Base-by-base conservation (phyloP, 2,113 vertebrate genomes). In the Turdus rufiventris region DNA sequence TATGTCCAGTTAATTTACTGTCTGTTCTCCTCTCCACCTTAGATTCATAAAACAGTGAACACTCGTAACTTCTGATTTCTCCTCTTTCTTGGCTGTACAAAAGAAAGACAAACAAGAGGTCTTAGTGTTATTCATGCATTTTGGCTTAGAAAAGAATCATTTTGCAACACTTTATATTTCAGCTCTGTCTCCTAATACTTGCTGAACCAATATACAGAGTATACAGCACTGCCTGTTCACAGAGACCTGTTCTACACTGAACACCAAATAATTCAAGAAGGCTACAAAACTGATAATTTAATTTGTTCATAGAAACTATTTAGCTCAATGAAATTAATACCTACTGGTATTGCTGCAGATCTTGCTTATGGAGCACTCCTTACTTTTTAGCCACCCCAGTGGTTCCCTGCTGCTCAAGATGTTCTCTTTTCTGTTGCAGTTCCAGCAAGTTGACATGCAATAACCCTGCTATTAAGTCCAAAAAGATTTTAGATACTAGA, bases 71-170 rank as follows among this genome's bases (percentile, higher is more conserved):
- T 92, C 79, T 83, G 70, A 96, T 86, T 66, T 93, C 83, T 93
- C 89, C 70, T 65, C 90, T 72, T 91, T 97, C 97, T 89, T 94
- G 96, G 48, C 98, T 98, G 72, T 43, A 93, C 62, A 93, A 78
- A 96, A 91, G 71, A 76, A 67, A 96, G 85, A 94, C n/a, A 95
- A 83, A 78, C 29, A 85, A 92, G 36, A 93, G 33, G n/a, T 18
- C 20, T 66, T n/a, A 70, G 43, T 21, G 47, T 88, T 38, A 84
- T 13, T 89, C 14, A 47, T 28, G 8, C 9, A 67, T 50, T 88
- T 78, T 36, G 61, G 15, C 31, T 90, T 79, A 76, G 12, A 91
- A 84, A 92, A 88, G n/a, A 26, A 25, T 10, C 1, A 0, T 17
- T 12, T 29, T 85, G 17, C 14, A 62, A 21, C 23, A 61, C 13